A percentile compares a stretch with the other conserved stretches of the same genome.
Evolutionary conservation across 2,888 invertebrate species (phyloP).

Genomic region (Tubulanus polymorphus): DNA sequence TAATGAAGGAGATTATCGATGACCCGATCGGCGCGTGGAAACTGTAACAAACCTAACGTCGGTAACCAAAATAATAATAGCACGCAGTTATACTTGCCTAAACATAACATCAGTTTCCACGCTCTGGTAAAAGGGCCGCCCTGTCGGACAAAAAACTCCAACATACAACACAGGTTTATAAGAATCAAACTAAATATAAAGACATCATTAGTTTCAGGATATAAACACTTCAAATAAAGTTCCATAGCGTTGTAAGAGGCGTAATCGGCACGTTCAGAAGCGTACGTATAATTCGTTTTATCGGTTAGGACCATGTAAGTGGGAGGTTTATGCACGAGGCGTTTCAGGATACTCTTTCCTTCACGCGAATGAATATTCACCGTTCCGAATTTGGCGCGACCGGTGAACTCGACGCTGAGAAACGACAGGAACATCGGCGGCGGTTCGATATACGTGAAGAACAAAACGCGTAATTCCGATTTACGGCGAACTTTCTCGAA

Average conservation of each 20-base stretch:
- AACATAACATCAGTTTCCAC: slow-evolving; percentile 51
- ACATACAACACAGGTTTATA: slow-evolving; percentile 53
- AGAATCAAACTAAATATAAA: slow-evolving; percentile 55
- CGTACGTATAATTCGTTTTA: slow-evolving; percentile 53
- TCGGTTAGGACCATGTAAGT: slow-evolving; percentile 54
- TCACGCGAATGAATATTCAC: slow-evolving; percentile 26
- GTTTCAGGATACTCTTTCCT: slow-evolving; percentile 24
- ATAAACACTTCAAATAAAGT: slow-evolving; percentile 53
- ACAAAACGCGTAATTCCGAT: slow-evolving; percentile 49
- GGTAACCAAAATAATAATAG: slow-evolving; percentile 55
- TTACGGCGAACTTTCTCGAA: slow-evolving; percentile 27
- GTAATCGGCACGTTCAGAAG: slow-evolving; percentile 51
- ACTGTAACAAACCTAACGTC: slow-evolving; percentile 53
- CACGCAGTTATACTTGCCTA: slow-evolving; percentile 55
- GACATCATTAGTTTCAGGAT: slow-evolving; percentile 58
- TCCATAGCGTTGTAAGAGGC: slow-evolving; percentile 55
- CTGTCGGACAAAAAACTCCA: slow-evolving; percentile 53
- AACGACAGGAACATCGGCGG: slow-evolving; percentile 58
- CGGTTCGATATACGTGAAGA: slow-evolving; percentile 53
- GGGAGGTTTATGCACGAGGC: slow-evolving; percentile 30
- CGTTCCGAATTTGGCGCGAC: slow-evolving; percentile 56
- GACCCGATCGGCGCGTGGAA: slow-evolving; percentile 48
- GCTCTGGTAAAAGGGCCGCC: slow-evolving; percentile 43
- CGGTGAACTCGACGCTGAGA: slow-evolving; percentile 57
- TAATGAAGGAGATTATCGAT: slow-evolving; percentile 41